Evolutionary conservation across 2,888 invertebrate species (phyloP), one percentile per base, ranked within the genome.

Genomic region (Idaea aversata): DNA sequence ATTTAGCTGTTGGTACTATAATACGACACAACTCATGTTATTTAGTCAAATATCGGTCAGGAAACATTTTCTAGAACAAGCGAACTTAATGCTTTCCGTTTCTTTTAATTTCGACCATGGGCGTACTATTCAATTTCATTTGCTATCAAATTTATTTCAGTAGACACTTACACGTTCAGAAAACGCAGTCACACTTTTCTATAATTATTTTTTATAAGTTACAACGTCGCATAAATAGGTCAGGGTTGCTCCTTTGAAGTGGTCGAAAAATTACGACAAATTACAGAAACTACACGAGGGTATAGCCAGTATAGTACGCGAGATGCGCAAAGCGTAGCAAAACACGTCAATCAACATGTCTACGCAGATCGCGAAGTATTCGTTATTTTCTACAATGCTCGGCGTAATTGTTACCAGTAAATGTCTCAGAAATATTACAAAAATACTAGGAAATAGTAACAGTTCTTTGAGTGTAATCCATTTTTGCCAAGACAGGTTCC

Each of bases 261-360:
- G 72, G 77, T 79, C 74, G 73, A 74, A 77, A 76, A 77, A 81
- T 78, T 77, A 80, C 77, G 77, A 81, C 72, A 80, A 81, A 84
- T 83, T 79, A 80, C 80, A 81, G 82, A 80, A 79, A 73, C 67
- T 71, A 72, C 69, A 67, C 69, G 63, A 68, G 74, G 57, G 60
- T 61, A 75, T 78, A 75, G 72, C 72, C 72, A 75, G 74, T 78
- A 79, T 79, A 72, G 76, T 47, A 77, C 73, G 75, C 75, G 71
- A 72, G 75, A 73, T 76, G 77, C 77, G 78, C 76, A 79, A 77
- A 77, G 76, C 77, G 78, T 79, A 77, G 77, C 80, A 79, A 79
- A 78, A 77, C 79, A 76, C 82, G 88, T 88, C 90, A 88, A 87
- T 90, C 90, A 87, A 84, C 75, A 80, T 84, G 87, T 84, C 84